phyloP scores from a whole-genome alignment of 2,797 vertebrate species.

The Sebastes diploproa region DNA sequence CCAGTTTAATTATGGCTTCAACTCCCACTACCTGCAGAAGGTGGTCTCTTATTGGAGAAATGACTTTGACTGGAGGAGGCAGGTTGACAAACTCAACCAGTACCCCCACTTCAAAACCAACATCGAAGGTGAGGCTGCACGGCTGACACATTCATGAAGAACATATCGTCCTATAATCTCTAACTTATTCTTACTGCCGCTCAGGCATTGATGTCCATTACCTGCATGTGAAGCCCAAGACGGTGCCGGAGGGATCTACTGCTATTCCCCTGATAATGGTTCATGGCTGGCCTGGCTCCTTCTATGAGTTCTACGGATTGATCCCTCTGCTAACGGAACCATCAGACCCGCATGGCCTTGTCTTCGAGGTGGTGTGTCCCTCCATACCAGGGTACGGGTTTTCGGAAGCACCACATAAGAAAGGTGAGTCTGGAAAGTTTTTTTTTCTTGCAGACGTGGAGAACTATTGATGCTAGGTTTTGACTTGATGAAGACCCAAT shows the following conservation, averaged over 20 bases:
- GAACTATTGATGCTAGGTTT: no score
- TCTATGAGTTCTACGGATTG: conserved; percentile 91
- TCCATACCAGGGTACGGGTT: conserved; percentile 93
- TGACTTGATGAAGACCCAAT: no score
- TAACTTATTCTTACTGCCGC: not conserved
- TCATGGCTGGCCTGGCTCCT: conserved; percentile 92
- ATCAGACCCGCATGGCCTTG: conserved; percentile 43
- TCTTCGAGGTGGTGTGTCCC: conserved; percentile 91
- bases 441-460: not conserved
- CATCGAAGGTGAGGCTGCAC: conserved; percentile 85
- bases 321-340: conserved; percentile 86
- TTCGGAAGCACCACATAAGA: conserved; percentile 87
- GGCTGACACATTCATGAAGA: not conserved
- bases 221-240: conserved; percentile 85
- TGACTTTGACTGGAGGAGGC: conserved; percentile 87
- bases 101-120: conserved; percentile 90
- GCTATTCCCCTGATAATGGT: conserved; percentile 87
- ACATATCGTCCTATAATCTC: not conserved
- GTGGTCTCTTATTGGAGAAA: conserved; percentile 90
- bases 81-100: conserved; percentile 87
- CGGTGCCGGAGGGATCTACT: conserved; percentile 69
- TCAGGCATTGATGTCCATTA: conserved; percentile 89
- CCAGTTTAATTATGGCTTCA: conserved; percentile 89
- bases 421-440: conserved; percentile 75
- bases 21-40: conserved; percentile 82